A percentile compares a stretch with the other conserved stretches of the same genome.
phyloP scores from a whole-genome alignment of 2,888 invertebrate species.

The Cryptophagus acutangulus region DNA sequence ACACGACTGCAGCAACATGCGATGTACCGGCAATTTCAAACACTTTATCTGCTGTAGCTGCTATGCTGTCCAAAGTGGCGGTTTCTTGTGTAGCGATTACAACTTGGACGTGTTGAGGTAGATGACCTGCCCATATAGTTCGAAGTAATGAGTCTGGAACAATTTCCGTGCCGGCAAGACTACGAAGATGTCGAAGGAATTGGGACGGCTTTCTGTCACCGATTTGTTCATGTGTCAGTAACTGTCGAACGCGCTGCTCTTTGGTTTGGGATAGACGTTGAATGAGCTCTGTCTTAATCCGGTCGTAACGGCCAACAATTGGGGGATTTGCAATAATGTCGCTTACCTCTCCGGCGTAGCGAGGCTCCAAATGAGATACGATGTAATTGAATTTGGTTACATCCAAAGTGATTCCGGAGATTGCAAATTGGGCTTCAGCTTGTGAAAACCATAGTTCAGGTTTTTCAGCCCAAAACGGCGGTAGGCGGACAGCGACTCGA shows the following conservation, averaged over 20 bases:
- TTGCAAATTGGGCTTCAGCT: background rate
- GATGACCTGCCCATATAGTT: no score
- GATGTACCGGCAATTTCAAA: no score
- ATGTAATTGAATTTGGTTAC: background rate
- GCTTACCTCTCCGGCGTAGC: background rate
- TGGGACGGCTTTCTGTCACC: no score
- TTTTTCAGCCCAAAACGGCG: slow-evolving; percentile 1
- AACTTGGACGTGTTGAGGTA: no score
- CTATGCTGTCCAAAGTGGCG: no score
- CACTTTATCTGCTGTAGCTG: no score
- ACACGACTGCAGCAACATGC: no score
- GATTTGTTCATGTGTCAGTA: background rate
- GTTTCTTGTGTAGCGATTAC: no score
- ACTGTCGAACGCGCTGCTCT: background rate
- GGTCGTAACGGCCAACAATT: background rate
- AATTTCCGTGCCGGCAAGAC: no score
- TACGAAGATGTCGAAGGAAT: no score
- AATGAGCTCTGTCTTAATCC: background rate
- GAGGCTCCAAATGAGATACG: background rate
- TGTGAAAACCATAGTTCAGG: background rate
- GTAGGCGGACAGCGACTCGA: background rate
- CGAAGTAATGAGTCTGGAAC: no score
- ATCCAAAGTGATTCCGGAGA: background rate
- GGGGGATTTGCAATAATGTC: background rate
- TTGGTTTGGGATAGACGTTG: background rate